A percentile compares a stretch with the other conserved stretches of the same genome.
These are phyloP conservation scores for Rhincodon typus DNA, from an alignment of 2,797 vertebrate genomes.

Conservation along the genomic window DNA sequence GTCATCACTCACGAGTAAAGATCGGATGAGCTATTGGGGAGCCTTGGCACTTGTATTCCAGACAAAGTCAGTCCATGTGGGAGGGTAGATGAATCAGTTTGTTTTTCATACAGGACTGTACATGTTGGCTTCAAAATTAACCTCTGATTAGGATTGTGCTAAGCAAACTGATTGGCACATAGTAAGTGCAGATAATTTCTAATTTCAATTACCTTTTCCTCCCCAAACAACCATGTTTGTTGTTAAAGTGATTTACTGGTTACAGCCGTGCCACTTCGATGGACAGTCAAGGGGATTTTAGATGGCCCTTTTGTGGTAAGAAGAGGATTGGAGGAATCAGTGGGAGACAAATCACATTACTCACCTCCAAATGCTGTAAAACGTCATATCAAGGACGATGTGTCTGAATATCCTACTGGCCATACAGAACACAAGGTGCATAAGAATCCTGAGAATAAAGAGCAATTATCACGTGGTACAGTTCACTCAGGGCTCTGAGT, in stretches of 20 bases:
- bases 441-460: not conserved
- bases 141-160: not conserved
- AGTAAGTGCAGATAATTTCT: not conserved
- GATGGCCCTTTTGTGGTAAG: not conserved
- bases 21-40: not conserved
- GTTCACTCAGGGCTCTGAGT: too few relatives aligned
- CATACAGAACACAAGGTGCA: not conserved
- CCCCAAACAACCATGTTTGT: not conserved
- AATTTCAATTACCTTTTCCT: not conserved
- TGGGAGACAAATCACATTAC: not conserved
- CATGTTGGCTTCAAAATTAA: not conserved
- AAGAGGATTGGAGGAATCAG: not conserved
- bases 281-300: not conserved
- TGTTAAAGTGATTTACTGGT: not conserved
- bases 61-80: not conserved
- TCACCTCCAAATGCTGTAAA: not conserved
- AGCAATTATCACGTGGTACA: too few relatives aligned
- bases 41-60: not conserved
- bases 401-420: not conserved
- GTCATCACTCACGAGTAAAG: not conserved
- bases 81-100: not conserved
- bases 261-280: not conserved
- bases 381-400: not conserved
- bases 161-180: not conserved
- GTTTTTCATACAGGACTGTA: not conserved